phyloP scores from a whole-genome alignment of 2,113 vertebrate species.

The Platichthys flesus region DNA sequence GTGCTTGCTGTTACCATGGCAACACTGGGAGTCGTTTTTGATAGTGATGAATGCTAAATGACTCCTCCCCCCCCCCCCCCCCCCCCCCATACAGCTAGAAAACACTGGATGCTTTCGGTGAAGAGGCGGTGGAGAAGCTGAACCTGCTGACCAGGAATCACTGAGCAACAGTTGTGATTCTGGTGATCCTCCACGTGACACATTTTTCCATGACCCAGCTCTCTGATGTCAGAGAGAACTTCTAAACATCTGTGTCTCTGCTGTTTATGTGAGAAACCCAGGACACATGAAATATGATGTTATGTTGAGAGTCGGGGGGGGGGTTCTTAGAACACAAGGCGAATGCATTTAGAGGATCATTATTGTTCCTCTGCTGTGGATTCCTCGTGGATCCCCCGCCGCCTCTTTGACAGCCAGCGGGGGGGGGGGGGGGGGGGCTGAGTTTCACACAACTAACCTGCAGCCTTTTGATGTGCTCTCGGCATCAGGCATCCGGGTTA shows the following conservation, averaged over 20 bases:
- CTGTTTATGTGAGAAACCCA: not conserved
- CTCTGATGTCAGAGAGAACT: not conserved
- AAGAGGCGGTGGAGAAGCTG: not conserved
- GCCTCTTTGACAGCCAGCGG: not conserved
- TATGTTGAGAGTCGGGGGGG: conserved; percentile 18
- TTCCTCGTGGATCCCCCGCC: conserved; percentile 1
- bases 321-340: conserved; percentile 1
- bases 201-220: not conserved
- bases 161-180: not conserved
- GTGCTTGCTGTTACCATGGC: conserved; percentile 77
- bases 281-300: conserved; percentile 26
- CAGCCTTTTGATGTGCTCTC: not conserved
- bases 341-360: not conserved
- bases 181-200: not conserved
- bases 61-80: conserved; percentile 11
- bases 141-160: not conserved
- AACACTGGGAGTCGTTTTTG: conserved; percentile 63
- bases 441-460: not conserved
- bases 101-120: too few species aligned
- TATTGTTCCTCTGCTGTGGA: conserved; percentile 15
- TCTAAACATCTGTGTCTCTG: conserved; percentile 11
- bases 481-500: not conserved
- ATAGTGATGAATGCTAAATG: conserved; percentile 48
- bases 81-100: not conserved
- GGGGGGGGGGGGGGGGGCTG: not conserved